Conservation (phyloP, 2,888 invertebrate species). For the Boloria selene region DNA sequence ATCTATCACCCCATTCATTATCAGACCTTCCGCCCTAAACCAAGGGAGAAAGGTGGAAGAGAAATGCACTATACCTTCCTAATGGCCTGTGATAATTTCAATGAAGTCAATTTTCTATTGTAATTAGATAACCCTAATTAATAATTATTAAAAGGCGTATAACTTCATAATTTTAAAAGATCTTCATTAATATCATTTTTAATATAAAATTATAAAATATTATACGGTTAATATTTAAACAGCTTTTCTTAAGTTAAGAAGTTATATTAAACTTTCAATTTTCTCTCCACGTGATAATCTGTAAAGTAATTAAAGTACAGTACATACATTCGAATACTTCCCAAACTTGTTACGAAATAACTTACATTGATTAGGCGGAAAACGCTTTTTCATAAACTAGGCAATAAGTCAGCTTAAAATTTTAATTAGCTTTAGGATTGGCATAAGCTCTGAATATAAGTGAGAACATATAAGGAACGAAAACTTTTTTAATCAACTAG, state of each 20-base stretch:
- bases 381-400: too few species aligned
- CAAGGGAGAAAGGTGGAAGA: conserved; percentile 57
- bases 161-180: too few species aligned
- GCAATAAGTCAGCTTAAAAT: conserved; percentile 4
- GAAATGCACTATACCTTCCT: conserved; percentile 53
- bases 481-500: conserved; percentile 41
- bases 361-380: too few species aligned
- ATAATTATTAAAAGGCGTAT: not conserved
- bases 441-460: conserved; percentile 25
- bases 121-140: conserved; percentile 23
- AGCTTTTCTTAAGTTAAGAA: too few species aligned
- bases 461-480: conserved; percentile 27
- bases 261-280: too few species aligned
- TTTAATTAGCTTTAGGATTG: conserved; percentile 16
- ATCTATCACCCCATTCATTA: conserved; percentile 50
- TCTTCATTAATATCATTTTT: too few species aligned
- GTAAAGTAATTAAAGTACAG: too few species aligned
- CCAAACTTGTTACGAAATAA: too few species aligned
- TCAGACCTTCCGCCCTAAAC: conserved; percentile 40
- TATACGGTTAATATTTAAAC: too few species aligned
- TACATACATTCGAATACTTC: too few species aligned
- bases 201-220: too few species aligned
- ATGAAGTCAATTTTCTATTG: conserved; percentile 29
- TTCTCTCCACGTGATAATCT: too few species aligned
- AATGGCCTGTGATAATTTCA: conserved; percentile 59